These are phyloP conservation scores for Callorhinus ursinus DNA, from an alignment of 2,113 vertebrate species.

Conservation along the genomic window DNA sequence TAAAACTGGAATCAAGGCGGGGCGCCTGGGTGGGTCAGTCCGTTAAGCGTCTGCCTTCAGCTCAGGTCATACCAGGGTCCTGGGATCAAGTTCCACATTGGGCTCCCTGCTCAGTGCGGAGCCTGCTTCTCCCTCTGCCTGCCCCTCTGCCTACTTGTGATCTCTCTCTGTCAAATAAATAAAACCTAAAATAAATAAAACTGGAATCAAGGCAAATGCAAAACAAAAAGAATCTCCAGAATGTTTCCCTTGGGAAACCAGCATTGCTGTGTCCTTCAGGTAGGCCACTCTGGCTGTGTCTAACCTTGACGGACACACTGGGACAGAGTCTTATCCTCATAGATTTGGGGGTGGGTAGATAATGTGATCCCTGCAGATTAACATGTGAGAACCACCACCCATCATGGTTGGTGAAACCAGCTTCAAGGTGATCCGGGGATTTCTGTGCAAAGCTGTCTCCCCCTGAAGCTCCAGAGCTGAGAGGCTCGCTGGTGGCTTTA, in stretches of 20 bases:
- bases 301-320: not conserved
- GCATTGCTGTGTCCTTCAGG: too few relatives aligned
- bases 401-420: not conserved
- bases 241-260: too few relatives aligned
- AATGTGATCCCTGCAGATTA: not conserved
- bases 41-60: too few relatives aligned
- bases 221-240: not conserved
- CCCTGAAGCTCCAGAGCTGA: not conserved
- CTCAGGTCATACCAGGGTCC: too few relatives aligned
- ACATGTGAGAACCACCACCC: not conserved
- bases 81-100: too few relatives aligned
- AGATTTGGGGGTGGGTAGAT: too few relatives aligned
- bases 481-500: not conserved
- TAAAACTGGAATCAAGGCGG: not conserved
- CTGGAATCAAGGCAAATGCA: not conserved
- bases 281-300: not conserved
- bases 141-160: too few relatives aligned
- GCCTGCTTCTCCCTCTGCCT: too few relatives aligned
- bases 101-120: too few relatives aligned
- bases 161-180: too few relatives aligned
- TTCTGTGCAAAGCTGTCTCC: not conserved
- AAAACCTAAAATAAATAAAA: not conserved
- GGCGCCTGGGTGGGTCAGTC: rapidly evolving
- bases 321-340: not conserved
- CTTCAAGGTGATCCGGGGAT: not conserved